These are phyloP conservation scores for Pseudoatta argentina DNA, from an alignment of 1,140 invertebrate genomes.

Conservation along the genomic window DNA sequence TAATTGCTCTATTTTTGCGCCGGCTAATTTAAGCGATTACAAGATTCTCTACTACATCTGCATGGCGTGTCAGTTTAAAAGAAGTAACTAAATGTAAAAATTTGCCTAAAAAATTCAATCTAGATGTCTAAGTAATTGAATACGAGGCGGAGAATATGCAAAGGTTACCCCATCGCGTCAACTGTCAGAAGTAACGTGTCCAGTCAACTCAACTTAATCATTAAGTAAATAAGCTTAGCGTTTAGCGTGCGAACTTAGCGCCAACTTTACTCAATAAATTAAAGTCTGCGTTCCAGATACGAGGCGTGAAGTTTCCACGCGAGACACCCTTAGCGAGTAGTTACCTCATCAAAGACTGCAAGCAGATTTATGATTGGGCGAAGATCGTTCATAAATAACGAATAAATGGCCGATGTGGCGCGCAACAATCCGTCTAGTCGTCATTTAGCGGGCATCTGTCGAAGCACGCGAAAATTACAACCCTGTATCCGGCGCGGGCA, in stretches of 20 bases:
- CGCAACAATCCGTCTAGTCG: background rate
- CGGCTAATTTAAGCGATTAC: background rate
- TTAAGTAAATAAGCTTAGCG: conserved; percentile 62
- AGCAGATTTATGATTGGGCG: conserved; percentile 50
- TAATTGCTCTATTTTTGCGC: background rate
- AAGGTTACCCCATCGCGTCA: conserved; percentile 9
- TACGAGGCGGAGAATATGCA: background rate
- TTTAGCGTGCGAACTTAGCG: conserved; percentile 49
- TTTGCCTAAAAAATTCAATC: background rate
- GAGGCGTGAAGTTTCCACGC: conserved; percentile 46
- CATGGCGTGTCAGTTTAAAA: background rate
- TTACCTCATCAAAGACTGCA: conserved; percentile 33
- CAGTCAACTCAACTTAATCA: conserved; percentile 50
- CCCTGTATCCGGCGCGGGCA: background rate
- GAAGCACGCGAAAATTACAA: background rate
- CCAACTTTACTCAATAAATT: conserved; percentile 56
- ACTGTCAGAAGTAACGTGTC: conserved; percentile 37
- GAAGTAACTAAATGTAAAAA: background rate
- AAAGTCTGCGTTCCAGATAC: conserved; percentile 31
- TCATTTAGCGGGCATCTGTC: background rate
- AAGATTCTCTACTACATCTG: background rate
- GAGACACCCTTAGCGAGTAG: conserved; percentile 19
- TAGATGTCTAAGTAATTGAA: background rate
- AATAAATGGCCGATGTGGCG: background rate
- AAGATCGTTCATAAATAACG: conserved; percentile 33